A percentile compares a stretch with the other conserved stretches of the same genome.
These are phyloP conservation scores for Eristalis arbustorum DNA, from an alignment of 2,888 invertebrate species.

Conservation along the genomic window DNA sequence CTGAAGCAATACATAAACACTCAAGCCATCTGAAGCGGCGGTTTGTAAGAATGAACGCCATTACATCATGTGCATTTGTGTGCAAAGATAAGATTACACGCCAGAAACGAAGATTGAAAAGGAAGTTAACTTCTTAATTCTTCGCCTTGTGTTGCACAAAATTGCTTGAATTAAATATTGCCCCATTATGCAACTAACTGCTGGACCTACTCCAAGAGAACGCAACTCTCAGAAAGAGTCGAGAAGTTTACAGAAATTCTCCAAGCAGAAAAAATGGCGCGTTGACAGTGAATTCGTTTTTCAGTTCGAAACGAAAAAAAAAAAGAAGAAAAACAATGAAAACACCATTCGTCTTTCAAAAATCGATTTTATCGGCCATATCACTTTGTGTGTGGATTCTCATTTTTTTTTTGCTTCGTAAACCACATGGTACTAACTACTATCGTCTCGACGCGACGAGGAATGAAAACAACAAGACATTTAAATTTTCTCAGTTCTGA, in stretches of 20 bases:
- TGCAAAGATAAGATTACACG: neutral
- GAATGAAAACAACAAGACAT: constrained; percentile 8
- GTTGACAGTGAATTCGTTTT: constrained; percentile 31
- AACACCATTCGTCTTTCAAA: constrained; percentile 18
- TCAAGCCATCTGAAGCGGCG: neutral
- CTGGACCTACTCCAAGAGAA: neutral
- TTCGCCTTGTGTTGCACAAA: neutral
- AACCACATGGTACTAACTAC: constrained; percentile 56
- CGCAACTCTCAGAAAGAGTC: neutral
- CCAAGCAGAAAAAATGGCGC: constrained; percentile 60
- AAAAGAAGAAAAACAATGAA: constrained; percentile 1
- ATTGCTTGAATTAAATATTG: neutral
- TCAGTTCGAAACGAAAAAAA: neutral
- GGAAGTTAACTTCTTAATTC: neutral
- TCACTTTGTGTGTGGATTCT: constrained; percentile 9
- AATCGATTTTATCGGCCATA: constrained; percentile 66
- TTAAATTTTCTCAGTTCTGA: constrained; percentile 5
- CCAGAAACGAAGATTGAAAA: neutral
- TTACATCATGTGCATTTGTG: neutral
- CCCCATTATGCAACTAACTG: neutral
- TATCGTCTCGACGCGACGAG: neutral
- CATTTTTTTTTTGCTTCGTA: constrained; percentile 5
- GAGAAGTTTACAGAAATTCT: neutral
- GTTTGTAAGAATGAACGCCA: neutral
- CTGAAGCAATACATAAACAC: neutral